Evolutionary conservation across 2,888 invertebrate species (phyloP).

Genomic region (Pachymerium ferrugineum): DNA sequence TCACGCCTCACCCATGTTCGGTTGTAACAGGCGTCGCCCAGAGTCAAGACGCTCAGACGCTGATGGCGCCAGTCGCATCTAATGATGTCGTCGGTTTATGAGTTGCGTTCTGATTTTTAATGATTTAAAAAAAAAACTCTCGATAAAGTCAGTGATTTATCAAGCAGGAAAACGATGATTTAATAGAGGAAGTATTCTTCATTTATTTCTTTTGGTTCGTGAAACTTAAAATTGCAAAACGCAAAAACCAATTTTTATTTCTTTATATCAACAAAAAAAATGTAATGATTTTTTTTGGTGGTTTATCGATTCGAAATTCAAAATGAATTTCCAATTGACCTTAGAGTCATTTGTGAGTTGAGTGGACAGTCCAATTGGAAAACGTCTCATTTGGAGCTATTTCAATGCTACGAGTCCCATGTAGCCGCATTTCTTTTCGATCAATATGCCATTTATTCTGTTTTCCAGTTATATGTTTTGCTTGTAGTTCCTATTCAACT

Average conservation of each 20-base stretch:
- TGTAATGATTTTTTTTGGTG: neutral
- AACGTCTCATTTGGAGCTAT: conserved; percentile 16
- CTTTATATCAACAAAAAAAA: too few species aligned
- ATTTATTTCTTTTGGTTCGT: too few species aligned
- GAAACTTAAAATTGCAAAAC: too few species aligned
- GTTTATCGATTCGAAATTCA: neutral
- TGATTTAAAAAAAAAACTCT: neutral
- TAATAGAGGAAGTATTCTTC: too few species aligned
- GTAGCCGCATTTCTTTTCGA: conserved; percentile 11
- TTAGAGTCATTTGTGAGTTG: neutral
- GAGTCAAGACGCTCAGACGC: neutral
- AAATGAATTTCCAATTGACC: neutral
- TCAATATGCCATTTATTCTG: conserved; percentile 13
- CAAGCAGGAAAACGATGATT: too few species aligned
- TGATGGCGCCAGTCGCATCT: conserved; percentile 20
- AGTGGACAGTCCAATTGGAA: conserved; percentile 15
- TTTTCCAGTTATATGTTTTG: neutral
- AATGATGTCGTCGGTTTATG: conserved; percentile 20
- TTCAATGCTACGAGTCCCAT: conserved; percentile 5
- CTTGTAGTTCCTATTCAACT: neutral
- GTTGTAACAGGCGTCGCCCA: neutral
- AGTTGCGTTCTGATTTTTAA: neutral
- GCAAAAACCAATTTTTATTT: too few species aligned
- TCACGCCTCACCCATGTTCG: neutral
- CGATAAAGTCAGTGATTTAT: too few species aligned